These are phyloP conservation scores for Eupleurogrammus muticus DNA, from an alignment of 2,797 vertebrate genomes.

Conservation along the genomic window DNA sequence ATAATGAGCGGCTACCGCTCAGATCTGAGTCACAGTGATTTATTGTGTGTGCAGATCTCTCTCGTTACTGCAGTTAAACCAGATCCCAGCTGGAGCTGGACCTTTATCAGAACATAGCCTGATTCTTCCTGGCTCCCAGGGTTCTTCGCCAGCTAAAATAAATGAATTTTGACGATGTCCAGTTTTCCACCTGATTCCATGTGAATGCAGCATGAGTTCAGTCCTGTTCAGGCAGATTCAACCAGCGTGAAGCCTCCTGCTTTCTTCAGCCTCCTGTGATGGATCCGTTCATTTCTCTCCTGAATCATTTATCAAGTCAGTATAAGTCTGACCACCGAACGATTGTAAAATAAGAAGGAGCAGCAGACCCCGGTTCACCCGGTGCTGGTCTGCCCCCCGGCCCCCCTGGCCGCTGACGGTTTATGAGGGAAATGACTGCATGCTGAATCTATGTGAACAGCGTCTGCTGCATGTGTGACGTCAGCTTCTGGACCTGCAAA, in stretches of 20 bases:
- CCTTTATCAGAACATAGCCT: too few species aligned
- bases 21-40: too few species aligned
- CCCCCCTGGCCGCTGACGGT: conserved; percentile 31
- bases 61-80: too few species aligned
- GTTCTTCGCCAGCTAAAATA: too few species aligned
- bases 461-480: conserved; percentile 73
- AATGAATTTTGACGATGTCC: too few species aligned
- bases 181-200: too few species aligned
- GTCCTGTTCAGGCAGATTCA: too few species aligned
- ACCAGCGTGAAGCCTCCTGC: too few species aligned
- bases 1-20: too few species aligned
- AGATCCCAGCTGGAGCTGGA: not conserved
- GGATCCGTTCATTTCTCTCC: conserved; percentile 11
- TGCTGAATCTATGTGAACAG: conserved; percentile 72
- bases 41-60: too few species aligned
- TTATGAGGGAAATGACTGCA: conserved; percentile 82
- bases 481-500: conserved; percentile 67
- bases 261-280: conserved; percentile 16
- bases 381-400: conserved; percentile 6
- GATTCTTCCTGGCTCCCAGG: too few species aligned
- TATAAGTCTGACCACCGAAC: conserved; percentile 30
- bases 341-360: conserved; percentile 29
- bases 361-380: conserved; percentile 22
- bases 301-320: conserved; percentile 36
- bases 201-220: too few species aligned